Evolutionary conservation across 2,113 vertebrate species (phyloP).

Genomic region (Hemichromis elongatus): DNA sequence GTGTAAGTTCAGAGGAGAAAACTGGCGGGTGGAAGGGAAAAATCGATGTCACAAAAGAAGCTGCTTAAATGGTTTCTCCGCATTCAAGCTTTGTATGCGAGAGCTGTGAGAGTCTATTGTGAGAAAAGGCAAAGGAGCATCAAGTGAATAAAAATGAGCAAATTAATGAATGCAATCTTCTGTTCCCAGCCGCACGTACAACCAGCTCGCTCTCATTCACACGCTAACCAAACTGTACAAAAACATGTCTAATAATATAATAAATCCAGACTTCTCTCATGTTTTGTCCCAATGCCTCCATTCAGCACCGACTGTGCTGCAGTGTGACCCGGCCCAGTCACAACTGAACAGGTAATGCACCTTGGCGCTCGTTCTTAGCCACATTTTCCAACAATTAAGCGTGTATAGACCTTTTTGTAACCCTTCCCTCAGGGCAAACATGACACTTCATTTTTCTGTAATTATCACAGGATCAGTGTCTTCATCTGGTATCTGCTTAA

Average conservation of each 20-base stretch:
- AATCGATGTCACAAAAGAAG: constrained; percentile 30
- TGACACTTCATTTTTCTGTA: neutral
- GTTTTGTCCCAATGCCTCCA: neutral
- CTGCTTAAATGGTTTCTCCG: constrained; percentile 16
- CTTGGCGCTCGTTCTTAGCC: neutral
- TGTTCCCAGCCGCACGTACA: constrained; percentile 34
- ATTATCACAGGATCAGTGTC: neutral
- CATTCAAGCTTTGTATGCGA: constrained; percentile 27
- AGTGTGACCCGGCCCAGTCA: neutral
- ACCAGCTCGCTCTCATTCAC: neutral
- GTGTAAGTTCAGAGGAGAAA: constrained; percentile 9
- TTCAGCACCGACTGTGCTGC: neutral
- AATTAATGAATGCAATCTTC: constrained; percentile 33
- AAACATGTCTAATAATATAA: constrained; percentile 22
- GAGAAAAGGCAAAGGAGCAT: constrained; percentile 22
- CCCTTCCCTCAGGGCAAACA: neutral
- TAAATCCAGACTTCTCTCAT: constrained; percentile 4
- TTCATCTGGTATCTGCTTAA: neutral
- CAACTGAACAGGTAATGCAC: neutral
- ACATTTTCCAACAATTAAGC: neutral
- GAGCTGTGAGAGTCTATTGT: constrained; percentile 3
- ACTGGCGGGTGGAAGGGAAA: neutral
- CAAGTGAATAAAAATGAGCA: constrained; percentile 39
- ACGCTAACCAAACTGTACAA: constrained; percentile 31
- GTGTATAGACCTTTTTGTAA: neutral